A percentile compares a stretch with the other conserved stretches of the same genome.
phyloP scores from a whole-genome alignment of 2,888 invertebrate genomes.

The Drosophila diplacantha region DNA sequence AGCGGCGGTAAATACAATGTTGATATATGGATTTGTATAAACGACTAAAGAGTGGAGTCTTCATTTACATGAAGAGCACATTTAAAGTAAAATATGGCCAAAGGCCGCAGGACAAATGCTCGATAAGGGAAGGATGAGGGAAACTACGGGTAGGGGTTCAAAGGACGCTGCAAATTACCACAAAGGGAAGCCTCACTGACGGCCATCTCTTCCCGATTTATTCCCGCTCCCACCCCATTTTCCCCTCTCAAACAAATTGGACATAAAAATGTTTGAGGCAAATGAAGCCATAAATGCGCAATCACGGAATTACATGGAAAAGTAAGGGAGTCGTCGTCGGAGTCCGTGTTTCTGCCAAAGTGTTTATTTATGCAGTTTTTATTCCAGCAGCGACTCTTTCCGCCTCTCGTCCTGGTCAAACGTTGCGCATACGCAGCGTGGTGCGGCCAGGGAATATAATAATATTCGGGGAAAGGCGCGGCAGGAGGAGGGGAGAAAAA shows the following conservation, averaged over 20 bases:
- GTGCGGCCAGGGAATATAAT: conserved; percentile 15
- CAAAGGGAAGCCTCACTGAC: conserved; percentile 39
- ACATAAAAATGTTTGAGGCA: conserved; percentile 65
- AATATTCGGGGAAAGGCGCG: neutral
- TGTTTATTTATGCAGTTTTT: conserved; percentile 69
- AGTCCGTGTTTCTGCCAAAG: conserved; percentile 40
- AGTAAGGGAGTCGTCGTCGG: conserved; percentile 4
- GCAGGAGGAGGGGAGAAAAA: neutral
- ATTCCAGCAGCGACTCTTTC: conserved; percentile 5
- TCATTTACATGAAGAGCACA: conserved; percentile 67
- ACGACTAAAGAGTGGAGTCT: conserved; percentile 15
- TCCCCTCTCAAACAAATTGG: conserved; percentile 24
- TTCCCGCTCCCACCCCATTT: neutral
- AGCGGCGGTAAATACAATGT: conserved; percentile 46
- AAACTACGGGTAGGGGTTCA: conserved; percentile 51
- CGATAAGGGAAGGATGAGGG: conserved; percentile 64
- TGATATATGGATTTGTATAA: conserved; percentile 55
- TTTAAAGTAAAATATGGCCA: conserved; percentile 68
- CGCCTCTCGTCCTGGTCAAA: conserved; percentile 33
- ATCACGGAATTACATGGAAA: conserved; percentile 69
- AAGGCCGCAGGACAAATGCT: conserved; percentile 45
- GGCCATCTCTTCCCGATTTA: neutral
- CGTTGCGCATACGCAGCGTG: conserved; percentile 47
- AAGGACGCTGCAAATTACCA: conserved; percentile 66
- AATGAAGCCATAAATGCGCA: conserved; percentile 74